A percentile compares a stretch with the other conserved stretches of the same genome.
Conservation (phyloP, 2,888 invertebrate genomes). For the Andrena dorsata region DNA sequence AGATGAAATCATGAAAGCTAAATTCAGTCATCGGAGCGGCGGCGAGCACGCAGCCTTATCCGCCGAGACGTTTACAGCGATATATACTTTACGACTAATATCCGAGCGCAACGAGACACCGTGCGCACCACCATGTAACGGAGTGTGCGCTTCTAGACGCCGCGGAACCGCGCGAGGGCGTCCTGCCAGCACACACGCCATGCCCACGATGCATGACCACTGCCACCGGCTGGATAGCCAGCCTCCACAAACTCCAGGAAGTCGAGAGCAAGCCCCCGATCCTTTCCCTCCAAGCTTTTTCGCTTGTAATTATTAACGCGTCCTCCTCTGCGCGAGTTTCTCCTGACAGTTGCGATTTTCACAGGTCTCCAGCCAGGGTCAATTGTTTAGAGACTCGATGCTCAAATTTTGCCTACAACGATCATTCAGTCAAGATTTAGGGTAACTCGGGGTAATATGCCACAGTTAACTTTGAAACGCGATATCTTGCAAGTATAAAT, state of each 20-base stretch:
- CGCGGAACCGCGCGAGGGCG: slow-evolving; percentile 21
- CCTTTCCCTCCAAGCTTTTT: slow-evolving; percentile 15
- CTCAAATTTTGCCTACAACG: too few species aligned
- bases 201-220: slow-evolving; percentile 72
- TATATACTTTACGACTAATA: slow-evolving; percentile 43
- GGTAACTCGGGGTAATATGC: too few species aligned
- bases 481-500: too few species aligned
- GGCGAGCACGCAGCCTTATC: slow-evolving; percentile 65
- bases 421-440: too few species aligned
- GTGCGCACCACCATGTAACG: slow-evolving; percentile 30
- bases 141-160: slow-evolving; percentile 64
- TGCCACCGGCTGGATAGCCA: slow-evolving; percentile 57
- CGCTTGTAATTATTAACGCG: slow-evolving; percentile 20
- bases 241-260: slow-evolving; percentile 51
- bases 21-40: slow-evolving; percentile 69
- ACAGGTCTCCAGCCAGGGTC: background rate
- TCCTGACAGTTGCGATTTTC: background rate
- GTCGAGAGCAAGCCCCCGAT: slow-evolving; percentile 25
- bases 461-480: too few species aligned
- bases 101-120: slow-evolving; percentile 40
- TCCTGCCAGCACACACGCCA: slow-evolving; percentile 63
- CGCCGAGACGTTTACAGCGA: slow-evolving; percentile 49
- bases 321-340: background rate
- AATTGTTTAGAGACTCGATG: too few species aligned
- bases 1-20: slow-evolving; percentile 55